Conservation (phyloP, 2,888 invertebrate genomes). For the Phaedon cochleariae region DNA sequence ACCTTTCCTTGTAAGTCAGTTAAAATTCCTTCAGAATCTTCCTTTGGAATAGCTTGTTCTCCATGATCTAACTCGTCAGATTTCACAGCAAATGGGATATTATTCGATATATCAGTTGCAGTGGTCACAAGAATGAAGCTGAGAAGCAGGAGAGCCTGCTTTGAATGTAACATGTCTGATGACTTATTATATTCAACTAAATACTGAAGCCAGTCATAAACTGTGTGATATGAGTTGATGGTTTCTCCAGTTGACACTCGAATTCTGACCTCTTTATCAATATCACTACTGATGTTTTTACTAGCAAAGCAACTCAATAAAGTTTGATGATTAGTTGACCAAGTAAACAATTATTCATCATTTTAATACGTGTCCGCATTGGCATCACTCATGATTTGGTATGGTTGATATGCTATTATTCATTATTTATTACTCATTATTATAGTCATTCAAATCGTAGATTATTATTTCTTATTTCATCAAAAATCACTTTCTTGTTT, state of each 20-base stretch:
- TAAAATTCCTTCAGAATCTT: background rate
- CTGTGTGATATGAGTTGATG: background rate
- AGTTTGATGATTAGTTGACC: no score
- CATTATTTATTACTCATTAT: no score
- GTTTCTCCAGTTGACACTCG: background rate
- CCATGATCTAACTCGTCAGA: background rate
- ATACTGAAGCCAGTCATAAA: background rate
- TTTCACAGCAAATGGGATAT: constrained; percentile 9
- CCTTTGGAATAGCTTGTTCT: background rate
- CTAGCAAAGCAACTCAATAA: constrained; percentile 2
- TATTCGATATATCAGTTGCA: background rate
- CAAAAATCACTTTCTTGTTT: no score
- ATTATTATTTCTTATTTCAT: no score
- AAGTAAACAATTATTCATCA: no score
- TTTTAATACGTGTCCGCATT: no score
- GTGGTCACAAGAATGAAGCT: background rate
- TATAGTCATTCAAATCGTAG: no score
- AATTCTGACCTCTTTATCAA: constrained; percentile 9
- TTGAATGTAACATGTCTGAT: constrained; percentile 19
- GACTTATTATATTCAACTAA: background rate
- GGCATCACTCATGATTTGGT: no score
- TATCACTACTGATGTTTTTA: no score
- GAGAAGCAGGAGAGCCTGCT: constrained; percentile 25
- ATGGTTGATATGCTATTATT: no score
- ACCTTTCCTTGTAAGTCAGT: background rate